Percentiles rank a stretch among this genome's conserved stretches.
Evolutionary conservation across 2,888 invertebrate genomes (phyloP).

Genomic region (Allophyes oxyacanthae): DNA sequence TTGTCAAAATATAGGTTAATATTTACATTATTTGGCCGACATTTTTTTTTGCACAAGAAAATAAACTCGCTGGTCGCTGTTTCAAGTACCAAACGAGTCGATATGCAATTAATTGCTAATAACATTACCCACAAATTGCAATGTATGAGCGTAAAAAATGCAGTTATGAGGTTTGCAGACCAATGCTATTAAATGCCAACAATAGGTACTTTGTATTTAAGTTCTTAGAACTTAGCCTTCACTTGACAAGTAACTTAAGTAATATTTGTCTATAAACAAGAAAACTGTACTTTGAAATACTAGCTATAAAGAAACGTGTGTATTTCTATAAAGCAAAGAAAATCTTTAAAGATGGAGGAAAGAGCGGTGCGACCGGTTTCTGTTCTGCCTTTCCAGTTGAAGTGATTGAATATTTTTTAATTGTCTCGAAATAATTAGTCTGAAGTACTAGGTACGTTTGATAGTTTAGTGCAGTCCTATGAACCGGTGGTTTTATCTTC

Average conservation of each 20-base stretch:
- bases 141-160: slow-evolving; percentile 23
- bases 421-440: slow-evolving; percentile 11
- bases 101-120: slow-evolving; percentile 52
- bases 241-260: slow-evolving; percentile 9
- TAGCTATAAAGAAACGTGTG: slow-evolving; percentile 10
- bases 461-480: too few relatives aligned
- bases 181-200: slow-evolving; percentile 34
- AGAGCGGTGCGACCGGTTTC: slow-evolving; percentile 36
- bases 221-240: slow-evolving; percentile 26
- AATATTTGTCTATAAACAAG: slow-evolving; percentile 1
- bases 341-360: slow-evolving; percentile 26
- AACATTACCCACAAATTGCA: slow-evolving; percentile 41
- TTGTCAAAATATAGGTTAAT: slow-evolving; percentile 21
- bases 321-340: slow-evolving; percentile 28
- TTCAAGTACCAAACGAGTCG: slow-evolving; percentile 15
- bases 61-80: slow-evolving; percentile 10
- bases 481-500: too few relatives aligned
- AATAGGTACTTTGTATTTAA: slow-evolving; percentile 25
- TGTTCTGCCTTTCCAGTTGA: slow-evolving; percentile 12
- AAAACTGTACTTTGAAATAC: not conserved
- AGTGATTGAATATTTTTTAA: slow-evolving; percentile 12
- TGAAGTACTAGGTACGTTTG: too few relatives aligned
- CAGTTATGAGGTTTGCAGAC: slow-evolving; percentile 30
- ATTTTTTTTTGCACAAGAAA: slow-evolving; percentile 20
- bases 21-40: slow-evolving; percentile 7